Evolutionary conservation across 2,797 vertebrate genomes (phyloP).

Genomic region (Argya squamiceps): DNA sequence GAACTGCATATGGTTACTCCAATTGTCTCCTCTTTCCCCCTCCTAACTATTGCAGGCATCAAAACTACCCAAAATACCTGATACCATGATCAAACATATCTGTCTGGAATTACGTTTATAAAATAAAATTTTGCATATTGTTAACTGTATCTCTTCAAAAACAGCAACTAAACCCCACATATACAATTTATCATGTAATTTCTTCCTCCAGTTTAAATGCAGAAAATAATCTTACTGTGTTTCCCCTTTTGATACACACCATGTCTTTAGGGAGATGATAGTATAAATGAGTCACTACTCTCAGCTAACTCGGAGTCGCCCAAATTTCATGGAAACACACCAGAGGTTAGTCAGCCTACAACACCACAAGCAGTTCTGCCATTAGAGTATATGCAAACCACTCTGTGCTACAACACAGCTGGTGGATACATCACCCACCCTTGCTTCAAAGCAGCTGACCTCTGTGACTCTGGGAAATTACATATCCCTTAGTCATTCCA

Average conservation of each 20-base stretch:
- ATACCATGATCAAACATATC: neutral
- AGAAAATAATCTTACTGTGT: neutral
- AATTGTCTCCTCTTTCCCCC: neutral
- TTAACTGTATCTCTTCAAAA: neutral
- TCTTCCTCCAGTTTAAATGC: neutral
- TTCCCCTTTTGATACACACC: neutral
- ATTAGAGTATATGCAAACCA: neutral
- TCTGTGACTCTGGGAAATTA: neutral
- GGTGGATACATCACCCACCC: neutral
- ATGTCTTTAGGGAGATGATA: neutral
- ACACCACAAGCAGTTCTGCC: neutral
- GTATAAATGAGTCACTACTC: neutral
- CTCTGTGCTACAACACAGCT: neutral
- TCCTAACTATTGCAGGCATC: neutral
- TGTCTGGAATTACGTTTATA: neutral
- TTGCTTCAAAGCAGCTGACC: constrained; percentile 41
- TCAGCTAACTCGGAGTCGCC: neutral
- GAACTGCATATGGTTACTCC: neutral
- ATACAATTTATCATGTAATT: neutral
- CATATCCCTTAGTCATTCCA: neutral
- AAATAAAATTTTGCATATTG: neutral
- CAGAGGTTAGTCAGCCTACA: neutral
- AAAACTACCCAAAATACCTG: neutral
- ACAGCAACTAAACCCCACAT: neutral
- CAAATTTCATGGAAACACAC: neutral